Conservation (phyloP, 2,113 vertebrate genomes). For the Plestiodon gilberti region DNA sequence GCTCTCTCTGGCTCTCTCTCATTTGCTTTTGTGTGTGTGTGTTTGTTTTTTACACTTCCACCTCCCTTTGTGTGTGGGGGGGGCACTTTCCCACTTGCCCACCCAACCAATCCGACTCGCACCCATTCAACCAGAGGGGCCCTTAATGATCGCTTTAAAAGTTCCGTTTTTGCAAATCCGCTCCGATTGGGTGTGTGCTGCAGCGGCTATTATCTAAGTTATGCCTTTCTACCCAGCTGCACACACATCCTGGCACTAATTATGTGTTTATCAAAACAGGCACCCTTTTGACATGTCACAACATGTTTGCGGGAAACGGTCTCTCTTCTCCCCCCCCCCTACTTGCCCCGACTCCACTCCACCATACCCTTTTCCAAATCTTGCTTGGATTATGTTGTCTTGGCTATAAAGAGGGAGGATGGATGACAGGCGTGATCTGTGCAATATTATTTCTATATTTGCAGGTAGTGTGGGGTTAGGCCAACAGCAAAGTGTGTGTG, state of each 20-base stretch:
- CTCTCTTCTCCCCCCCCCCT: background rate
- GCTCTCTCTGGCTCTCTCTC: too few species aligned
- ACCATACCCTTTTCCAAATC: background rate
- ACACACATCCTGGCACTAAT: constrained; percentile 43
- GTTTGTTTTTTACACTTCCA: background rate
- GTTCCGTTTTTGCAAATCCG: background rate
- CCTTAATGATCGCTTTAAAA: background rate
- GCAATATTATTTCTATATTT: background rate
- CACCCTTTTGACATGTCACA: constrained; percentile 48
- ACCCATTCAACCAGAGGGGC: background rate
- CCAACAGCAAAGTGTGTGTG: background rate
- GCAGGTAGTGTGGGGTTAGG: background rate
- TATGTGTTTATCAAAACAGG: constrained; percentile 50
- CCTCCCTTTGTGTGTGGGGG: background rate
- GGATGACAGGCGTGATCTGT: background rate
- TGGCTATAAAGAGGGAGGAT: background rate
- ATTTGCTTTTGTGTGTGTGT: background rate
- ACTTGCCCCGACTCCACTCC: background rate
- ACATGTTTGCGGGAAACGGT: constrained; percentile 7
- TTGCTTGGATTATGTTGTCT: background rate
- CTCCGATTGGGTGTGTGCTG: background rate
- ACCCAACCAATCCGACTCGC: background rate
- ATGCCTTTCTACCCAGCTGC: constrained; percentile 18
- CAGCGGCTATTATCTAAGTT: background rate
- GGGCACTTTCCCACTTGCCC: background rate